Percentiles rank a stretch among this genome's conserved stretches.
Evolutionary conservation across 2,113 vertebrate species (phyloP).

Genomic region (Toxostoma redivivum): DNA sequence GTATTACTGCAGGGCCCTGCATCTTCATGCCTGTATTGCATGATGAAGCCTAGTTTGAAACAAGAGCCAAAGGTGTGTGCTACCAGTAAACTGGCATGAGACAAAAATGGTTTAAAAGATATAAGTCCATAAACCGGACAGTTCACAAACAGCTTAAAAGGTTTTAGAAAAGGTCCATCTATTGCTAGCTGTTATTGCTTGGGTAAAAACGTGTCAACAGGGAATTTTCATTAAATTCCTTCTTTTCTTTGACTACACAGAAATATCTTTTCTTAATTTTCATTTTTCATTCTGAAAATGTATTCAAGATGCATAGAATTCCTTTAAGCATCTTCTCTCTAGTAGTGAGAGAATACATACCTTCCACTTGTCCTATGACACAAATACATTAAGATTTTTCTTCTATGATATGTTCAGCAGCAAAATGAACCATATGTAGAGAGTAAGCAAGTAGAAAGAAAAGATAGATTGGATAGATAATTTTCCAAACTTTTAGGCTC

Average conservation of each 20-base stretch:
- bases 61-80: background rate
- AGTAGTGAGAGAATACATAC: background rate
- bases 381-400: background rate
- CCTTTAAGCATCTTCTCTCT: background rate
- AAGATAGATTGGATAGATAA: background rate
- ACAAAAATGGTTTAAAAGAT: background rate
- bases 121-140: background rate
- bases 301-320: background rate
- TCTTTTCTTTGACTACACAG: background rate
- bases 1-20: background rate
- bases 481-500: background rate
- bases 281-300: background rate
- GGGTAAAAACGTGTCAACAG: background rate
- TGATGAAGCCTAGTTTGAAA: background rate
- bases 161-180: background rate
- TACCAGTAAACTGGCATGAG: background rate
- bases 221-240: background rate
- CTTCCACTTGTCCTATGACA: background rate
- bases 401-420: background rate
- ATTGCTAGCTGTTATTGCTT: background rate
- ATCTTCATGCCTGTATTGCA: background rate
- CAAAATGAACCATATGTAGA: background rate
- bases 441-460: background rate
- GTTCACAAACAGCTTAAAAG: background rate
- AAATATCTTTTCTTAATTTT: background rate